Conservation (phyloP, 2,888 invertebrate genomes). For the Arenicola marina region DNA sequence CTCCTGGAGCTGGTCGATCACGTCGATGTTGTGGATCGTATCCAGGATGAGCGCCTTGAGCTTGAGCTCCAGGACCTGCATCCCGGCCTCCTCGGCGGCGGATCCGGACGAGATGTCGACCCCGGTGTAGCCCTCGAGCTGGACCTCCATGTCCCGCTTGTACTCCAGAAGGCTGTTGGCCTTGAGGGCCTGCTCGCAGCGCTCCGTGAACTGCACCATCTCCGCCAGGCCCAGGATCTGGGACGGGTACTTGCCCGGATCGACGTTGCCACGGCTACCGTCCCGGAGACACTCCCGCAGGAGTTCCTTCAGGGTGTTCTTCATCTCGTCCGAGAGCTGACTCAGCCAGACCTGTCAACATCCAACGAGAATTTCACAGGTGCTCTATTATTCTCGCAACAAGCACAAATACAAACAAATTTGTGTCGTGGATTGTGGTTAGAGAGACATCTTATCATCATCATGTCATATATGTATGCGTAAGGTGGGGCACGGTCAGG, state of each 20-base stretch:
- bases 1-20: constrained; percentile 78
- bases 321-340: constrained; percentile 82
- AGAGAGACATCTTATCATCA: too few species aligned
- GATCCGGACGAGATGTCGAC: constrained; percentile 48
- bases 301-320: constrained; percentile 73
- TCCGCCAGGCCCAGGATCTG: constrained; percentile 84
- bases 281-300: constrained; percentile 68
- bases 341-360: constrained; percentile 72
- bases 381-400: too few species aligned
- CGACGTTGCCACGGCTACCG: constrained; percentile 60
- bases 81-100: constrained; percentile 18
- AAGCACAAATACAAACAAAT: too few species aligned
- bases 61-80: constrained; percentile 76
- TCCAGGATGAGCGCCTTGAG: constrained; percentile 90
- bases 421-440: too few species aligned
- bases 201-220: constrained; percentile 81
- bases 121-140: constrained; percentile 63
- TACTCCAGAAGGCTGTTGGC: constrained; percentile 63
- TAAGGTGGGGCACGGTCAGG: too few species aligned
- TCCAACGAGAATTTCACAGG: too few species aligned
- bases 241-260: constrained; percentile 71
- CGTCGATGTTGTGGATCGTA: constrained; percentile 85
- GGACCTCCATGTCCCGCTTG: constrained; percentile 55
- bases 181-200: constrained; percentile 79
- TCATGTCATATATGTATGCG: too few species aligned